Evolutionary conservation across 2,797 vertebrate species (phyloP).

Genomic region (Carduelis carduelis): DNA sequence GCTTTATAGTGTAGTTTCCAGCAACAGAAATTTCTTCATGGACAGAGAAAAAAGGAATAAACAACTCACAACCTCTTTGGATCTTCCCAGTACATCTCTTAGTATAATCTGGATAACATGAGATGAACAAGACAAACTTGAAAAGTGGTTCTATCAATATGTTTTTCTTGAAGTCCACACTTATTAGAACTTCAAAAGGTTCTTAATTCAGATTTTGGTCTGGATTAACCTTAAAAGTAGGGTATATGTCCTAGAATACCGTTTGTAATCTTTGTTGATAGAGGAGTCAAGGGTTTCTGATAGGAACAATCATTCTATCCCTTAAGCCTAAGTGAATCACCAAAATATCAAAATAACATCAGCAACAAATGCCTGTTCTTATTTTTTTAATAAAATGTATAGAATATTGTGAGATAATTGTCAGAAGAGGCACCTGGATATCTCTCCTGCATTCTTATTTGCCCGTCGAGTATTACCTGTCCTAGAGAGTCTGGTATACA

Average conservation of each 20-base stretch:
- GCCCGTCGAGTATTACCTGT: fast-evolving
- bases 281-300: neutral
- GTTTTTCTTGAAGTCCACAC: neutral
- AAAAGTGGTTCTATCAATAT: neutral
- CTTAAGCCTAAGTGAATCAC: neutral
- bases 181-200: neutral
- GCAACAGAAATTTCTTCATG: neutral
- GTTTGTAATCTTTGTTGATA: neutral
- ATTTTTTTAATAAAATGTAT: neutral
- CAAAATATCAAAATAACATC: neutral
- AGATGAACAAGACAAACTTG: neutral
- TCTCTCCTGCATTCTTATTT: neutral
- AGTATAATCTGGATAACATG: fast-evolving
- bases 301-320: neutral
- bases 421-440: neutral
- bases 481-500: neutral
- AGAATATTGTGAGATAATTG: neutral
- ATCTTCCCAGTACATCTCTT: neutral
- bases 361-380: fast-evolving
- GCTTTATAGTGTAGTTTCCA: neutral
- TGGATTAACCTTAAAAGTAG: neutral
- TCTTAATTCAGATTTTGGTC: neutral
- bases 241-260: neutral
- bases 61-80: neutral
- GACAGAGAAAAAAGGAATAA: neutral